phyloP scores from a whole-genome alignment of 2,113 vertebrate species.

The Sardina pilchardus region DNA sequence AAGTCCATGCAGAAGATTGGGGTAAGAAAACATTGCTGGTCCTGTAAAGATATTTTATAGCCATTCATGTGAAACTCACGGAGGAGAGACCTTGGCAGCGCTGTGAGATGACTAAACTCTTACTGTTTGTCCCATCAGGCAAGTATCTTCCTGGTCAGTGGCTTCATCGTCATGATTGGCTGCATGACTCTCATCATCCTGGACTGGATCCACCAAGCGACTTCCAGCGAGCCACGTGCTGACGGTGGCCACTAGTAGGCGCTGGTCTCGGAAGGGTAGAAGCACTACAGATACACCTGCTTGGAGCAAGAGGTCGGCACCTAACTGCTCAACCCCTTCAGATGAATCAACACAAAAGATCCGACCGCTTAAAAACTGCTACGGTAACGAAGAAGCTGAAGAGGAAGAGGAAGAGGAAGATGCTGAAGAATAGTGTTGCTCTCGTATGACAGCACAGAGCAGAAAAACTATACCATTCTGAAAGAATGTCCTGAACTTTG shows the following conservation, averaged over 20 bases:
- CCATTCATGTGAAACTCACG: background rate
- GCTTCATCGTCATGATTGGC: conserved; percentile 86
- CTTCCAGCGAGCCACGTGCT: conserved; percentile 40
- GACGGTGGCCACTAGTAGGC: conserved; percentile 60
- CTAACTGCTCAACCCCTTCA: conserved; percentile 13
- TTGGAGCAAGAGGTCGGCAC: background rate
- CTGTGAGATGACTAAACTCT: background rate
- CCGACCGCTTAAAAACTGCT: conserved; percentile 22
- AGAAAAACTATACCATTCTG: conserved; percentile 91
- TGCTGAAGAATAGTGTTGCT: conserved; percentile 50
- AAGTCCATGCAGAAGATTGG: conserved; percentile 93
- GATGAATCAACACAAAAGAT: conserved; percentile 12
- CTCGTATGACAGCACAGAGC: conserved; percentile 63
- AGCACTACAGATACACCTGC: background rate
- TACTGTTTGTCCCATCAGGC: conserved; percentile 72
- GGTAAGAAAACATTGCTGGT: conserved; percentile 71
- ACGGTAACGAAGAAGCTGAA: conserved; percentile 32
- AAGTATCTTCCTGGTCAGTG: conserved; percentile 78
- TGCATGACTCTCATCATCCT: conserved; percentile 88
- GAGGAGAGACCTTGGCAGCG: background rate
- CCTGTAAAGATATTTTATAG: background rate
- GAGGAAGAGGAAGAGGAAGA: conserved; percentile 28
- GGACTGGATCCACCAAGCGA: conserved; percentile 81
- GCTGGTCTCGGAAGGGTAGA: background rate
- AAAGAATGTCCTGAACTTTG: conserved; percentile 91